phyloP scores from a whole-genome alignment of 2,797 vertebrate species.

The Smutsia temminckii region DNA sequence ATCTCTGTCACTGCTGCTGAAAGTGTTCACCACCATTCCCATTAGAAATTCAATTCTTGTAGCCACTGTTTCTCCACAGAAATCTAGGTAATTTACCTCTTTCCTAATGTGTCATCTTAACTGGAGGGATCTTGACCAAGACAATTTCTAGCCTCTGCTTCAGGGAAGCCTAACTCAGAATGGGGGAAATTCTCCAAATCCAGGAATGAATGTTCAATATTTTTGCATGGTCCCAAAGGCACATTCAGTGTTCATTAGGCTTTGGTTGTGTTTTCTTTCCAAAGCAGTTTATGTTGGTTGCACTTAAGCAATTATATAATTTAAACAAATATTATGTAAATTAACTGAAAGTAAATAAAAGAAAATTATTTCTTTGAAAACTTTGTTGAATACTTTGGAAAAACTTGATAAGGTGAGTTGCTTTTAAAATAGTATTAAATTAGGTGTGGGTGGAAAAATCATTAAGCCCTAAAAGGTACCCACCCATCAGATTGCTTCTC shows the following conservation, averaged over 20 bases:
- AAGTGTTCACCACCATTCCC: neutral
- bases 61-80: neutral
- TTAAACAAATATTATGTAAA: conserved; percentile 31
- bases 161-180: neutral
- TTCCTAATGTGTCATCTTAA: neutral
- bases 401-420: conserved; percentile 3
- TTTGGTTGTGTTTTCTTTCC: neutral
- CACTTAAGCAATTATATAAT: neutral
- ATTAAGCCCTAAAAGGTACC: conserved; percentile 44
- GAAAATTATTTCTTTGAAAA: neutral
- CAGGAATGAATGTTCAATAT: neutral
- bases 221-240: neutral
- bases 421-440: conserved; percentile 36
- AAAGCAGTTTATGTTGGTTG: neutral
- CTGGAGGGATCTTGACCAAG: neutral
- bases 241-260: neutral
- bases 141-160: conserved; percentile 4
- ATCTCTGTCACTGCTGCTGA: neutral
- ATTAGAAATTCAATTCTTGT: neutral
- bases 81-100: neutral
- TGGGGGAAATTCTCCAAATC: neutral
- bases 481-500: neutral
- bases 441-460: conserved; percentile 37
- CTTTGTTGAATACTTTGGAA: neutral
- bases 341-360: neutral